Percentiles rank a stretch among this genome's conserved stretches.
phyloP scores from a whole-genome alignment of 1,140 invertebrate genomes.

The Bathynomus jamesi region DNA sequence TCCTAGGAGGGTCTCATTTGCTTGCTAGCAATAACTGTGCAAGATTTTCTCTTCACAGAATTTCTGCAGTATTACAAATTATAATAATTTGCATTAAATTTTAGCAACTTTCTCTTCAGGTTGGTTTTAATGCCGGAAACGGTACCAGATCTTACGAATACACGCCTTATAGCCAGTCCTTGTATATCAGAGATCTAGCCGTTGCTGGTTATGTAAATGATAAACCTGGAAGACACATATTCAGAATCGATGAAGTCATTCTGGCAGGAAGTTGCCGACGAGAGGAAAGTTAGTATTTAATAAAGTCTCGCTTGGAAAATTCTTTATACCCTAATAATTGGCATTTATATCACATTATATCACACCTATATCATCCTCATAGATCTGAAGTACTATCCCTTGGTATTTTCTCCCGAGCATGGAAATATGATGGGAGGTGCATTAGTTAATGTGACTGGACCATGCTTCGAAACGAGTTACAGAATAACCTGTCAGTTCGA shows the following conservation, averaged over 20 bases:
- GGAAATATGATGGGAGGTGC: constrained; percentile 93
- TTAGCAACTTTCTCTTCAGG: no score
- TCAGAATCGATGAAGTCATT: constrained; percentile 90
- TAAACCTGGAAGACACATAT: constrained; percentile 81
- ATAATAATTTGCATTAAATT: no score
- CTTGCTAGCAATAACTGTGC: no score
- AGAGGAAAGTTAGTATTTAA: constrained; percentile 41
- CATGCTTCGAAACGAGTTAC: constrained; percentile 67
- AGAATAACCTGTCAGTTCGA: constrained; percentile 62
- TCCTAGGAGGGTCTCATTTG: no score
- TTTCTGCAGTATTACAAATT: no score
- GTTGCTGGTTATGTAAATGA: constrained; percentile 77
- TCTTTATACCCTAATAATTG: no score
- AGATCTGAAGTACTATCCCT: constrained; percentile 43
- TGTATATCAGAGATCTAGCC: constrained; percentile 70
- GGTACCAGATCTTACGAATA: constrained; percentile 84
- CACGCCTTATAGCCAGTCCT: constrained; percentile 77
- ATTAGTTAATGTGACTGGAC: constrained; percentile 88
- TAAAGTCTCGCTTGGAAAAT: no score
- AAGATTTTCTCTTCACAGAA: no score
- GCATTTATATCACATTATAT: not conserved
- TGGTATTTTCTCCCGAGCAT: constrained; percentile 84
- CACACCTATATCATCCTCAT: not conserved
- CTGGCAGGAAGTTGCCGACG: constrained; percentile 72
- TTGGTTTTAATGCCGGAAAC: constrained; percentile 93